A percentile compares a stretch with the other conserved stretches of the same genome.
Evolutionary conservation across 2,113 vertebrate species (phyloP).

Genomic region (Crotalus viridis): DNA sequence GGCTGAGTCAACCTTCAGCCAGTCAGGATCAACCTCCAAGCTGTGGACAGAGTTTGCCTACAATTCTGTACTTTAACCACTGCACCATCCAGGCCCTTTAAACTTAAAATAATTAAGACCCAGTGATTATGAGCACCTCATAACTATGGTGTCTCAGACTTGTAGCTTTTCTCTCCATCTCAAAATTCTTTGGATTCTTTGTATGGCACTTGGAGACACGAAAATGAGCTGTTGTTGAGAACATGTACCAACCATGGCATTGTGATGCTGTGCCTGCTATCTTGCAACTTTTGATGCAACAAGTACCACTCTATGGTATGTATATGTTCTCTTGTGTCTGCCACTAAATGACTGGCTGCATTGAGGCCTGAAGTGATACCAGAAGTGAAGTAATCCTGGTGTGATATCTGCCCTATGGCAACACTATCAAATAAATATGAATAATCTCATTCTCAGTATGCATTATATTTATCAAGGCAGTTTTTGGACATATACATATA

Average conservation of each 20-base stretch:
- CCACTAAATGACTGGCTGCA: conserved; percentile 30
- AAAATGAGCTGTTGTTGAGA: background rate
- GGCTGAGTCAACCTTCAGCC: background rate
- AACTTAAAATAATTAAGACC: background rate
- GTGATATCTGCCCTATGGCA: conserved; percentile 37
- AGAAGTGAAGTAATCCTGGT: background rate
- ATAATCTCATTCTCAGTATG: conserved; percentile 67
- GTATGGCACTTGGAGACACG: background rate
- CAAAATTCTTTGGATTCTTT: background rate
- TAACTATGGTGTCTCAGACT: background rate
- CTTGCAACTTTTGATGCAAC: background rate
- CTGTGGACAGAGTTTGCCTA: background rate
- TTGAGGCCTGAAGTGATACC: conserved; percentile 8
- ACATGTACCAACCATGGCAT: background rate
- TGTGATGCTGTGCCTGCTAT: background rate
- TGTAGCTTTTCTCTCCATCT: background rate
- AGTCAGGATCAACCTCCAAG: background rate
- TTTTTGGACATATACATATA: background rate
- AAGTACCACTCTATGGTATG: background rate
- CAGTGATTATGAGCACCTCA: background rate
- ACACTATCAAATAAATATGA: conserved; percentile 62
- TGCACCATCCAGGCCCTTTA: background rate
- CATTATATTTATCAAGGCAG: conserved; percentile 66
- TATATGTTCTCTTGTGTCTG: background rate
- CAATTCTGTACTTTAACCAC: background rate